phyloP scores from a whole-genome alignment of 1,140 invertebrate genomes.

The Zaprionus camerounensis region DNA sequence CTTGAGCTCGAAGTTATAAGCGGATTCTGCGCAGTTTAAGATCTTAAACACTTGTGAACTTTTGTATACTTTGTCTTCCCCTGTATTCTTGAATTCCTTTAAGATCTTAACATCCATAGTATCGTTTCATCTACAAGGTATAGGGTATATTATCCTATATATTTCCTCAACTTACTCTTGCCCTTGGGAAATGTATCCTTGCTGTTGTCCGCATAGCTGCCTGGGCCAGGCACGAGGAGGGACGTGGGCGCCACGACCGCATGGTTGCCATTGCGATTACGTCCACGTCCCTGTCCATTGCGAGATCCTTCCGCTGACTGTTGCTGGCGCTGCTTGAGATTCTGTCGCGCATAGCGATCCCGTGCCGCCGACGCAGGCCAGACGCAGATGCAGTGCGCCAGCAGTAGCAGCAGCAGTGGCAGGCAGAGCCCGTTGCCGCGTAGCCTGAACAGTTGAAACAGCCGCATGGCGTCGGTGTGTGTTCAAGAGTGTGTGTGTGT shows the following conservation, averaged over 20 bases:
- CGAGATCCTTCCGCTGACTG: slow-evolving; percentile 49
- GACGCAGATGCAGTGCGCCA: slow-evolving; percentile 55
- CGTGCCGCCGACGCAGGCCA: slow-evolving; percentile 63
- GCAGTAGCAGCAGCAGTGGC: slow-evolving; percentile 57
- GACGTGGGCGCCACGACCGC: not conserved
- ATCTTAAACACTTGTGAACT: too few relatives aligned
- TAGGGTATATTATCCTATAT: not conserved
- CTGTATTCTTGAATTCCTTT: too few relatives aligned
- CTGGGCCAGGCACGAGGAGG: not conserved
- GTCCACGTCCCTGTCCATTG: slow-evolving; percentile 26
- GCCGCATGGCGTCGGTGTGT: slow-evolving; percentile 2
- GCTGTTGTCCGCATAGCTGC: slow-evolving; percentile 37
- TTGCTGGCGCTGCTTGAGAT: slow-evolving; percentile 44
- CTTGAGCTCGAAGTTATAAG: too few relatives aligned
- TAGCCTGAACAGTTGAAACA: slow-evolving; percentile 42
- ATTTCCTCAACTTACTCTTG: slow-evolving; percentile 74
- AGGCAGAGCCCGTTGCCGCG: slow-evolving; percentile 44
- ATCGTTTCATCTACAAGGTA: too few relatives aligned
- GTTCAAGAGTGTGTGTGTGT: not conserved
- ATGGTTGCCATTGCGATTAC: slow-evolving; percentile 23
- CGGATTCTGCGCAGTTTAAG: too few relatives aligned
- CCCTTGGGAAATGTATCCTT: slow-evolving; percentile 82
- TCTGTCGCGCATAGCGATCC: slow-evolving; percentile 62
- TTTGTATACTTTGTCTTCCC: too few relatives aligned
- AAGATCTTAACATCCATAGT: not conserved